phyloP scores from a whole-genome alignment of 1,140 invertebrate species.

The Rhopalosiphum maidis region DNA sequence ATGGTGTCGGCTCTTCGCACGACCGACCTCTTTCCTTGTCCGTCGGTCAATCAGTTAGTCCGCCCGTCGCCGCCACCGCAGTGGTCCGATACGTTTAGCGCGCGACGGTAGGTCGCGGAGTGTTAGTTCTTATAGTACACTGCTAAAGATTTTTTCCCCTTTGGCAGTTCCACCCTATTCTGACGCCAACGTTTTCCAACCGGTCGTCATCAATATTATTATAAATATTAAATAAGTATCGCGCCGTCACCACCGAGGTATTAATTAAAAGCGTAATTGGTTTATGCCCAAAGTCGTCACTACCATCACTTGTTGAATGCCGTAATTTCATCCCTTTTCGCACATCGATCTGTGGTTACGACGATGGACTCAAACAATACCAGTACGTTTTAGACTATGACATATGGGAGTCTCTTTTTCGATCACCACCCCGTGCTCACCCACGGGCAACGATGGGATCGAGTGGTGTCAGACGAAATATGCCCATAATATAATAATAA shows the following conservation, averaged over 20 bases:
- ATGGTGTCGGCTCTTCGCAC: neutral
- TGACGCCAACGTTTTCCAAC: neutral
- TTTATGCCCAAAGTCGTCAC: neutral
- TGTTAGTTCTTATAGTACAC: neutral
- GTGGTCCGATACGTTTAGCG: neutral
- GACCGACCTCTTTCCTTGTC: neutral
- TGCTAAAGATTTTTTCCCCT: neutral
- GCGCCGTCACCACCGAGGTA: neutral
- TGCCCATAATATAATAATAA: neutral
- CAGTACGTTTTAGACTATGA: neutral
- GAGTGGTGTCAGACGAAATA: neutral
- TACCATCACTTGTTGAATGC: conserved; percentile 17
- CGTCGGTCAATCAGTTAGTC: neutral
- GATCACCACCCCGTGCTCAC: neutral
- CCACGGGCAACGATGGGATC: neutral
- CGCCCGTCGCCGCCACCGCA: neutral
- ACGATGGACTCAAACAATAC: neutral
- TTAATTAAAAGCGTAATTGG: neutral
- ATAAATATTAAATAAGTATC: neutral
- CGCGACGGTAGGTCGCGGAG: neutral
- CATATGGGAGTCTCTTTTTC: neutral
- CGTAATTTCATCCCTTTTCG: neutral
- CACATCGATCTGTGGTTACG: neutral
- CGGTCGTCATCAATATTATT: neutral
- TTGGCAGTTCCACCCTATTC: neutral